Conservation (phyloP, 2,113 vertebrate species). For the Calonectris borealis region DNA sequence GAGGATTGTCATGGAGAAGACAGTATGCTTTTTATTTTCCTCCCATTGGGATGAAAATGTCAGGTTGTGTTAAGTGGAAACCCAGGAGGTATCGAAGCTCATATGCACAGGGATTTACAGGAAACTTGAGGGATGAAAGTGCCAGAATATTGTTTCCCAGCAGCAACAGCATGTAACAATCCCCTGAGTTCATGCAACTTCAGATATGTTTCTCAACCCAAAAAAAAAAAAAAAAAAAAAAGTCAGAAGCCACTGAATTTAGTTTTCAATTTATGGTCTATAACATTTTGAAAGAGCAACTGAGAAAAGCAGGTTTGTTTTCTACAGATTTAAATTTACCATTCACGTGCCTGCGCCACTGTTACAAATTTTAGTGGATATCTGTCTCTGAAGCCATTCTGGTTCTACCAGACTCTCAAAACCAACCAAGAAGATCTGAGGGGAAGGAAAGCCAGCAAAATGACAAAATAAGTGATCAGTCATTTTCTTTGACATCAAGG, state of each 20-base stretch:
- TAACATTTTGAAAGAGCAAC: background rate
- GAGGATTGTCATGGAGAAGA: background rate
- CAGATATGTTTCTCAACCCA: background rate
- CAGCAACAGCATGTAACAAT: background rate
- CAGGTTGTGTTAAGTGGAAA: background rate
- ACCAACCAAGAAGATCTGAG: background rate
- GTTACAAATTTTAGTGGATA: background rate
- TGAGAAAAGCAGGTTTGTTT: background rate
- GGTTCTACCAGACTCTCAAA: background rate
- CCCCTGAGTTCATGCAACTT: background rate
- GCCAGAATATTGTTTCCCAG: background rate
- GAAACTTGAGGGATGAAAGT: background rate
- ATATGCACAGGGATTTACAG: background rate
- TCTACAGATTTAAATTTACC: background rate
- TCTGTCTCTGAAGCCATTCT: background rate
- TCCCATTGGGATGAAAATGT: background rate
- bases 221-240: no score
- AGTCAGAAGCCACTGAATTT: no score
- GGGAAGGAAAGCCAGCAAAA: background rate
- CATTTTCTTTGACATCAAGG: background rate
- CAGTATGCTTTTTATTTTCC: background rate
- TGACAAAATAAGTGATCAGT: background rate
- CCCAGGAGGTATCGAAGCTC: background rate
- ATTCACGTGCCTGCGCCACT: rapidly evolving
- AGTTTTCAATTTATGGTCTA: background rate